Evolutionary conservation across 1,140 invertebrate species (phyloP).

Genomic region (Globodera rostochiensis): DNA sequence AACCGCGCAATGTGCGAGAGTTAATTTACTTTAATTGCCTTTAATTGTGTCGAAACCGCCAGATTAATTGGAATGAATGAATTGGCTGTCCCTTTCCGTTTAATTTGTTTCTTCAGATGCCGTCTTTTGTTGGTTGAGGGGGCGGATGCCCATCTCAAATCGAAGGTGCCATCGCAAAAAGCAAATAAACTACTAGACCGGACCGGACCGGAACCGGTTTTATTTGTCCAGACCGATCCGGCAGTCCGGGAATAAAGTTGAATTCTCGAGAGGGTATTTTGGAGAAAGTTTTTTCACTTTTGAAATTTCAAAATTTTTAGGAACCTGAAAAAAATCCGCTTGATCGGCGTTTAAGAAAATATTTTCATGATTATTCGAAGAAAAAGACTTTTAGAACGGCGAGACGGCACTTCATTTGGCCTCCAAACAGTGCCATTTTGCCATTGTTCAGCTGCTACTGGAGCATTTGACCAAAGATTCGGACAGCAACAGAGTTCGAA

Average conservation of each 20-base stretch:
- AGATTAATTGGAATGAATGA: not conserved
- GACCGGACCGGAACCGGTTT: too few species aligned
- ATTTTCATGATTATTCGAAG: not conserved
- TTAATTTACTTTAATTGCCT: not conserved
- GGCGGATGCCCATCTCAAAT: conserved; percentile 65
- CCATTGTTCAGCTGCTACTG: conserved; percentile 67
- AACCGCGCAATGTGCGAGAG: conserved; percentile 64
- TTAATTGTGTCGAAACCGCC: not conserved
- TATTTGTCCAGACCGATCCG: too few species aligned
- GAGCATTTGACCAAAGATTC: conserved; percentile 53
- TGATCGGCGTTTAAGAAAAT: too few species aligned
- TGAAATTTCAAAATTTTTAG: too few species aligned
- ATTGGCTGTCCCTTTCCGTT: not conserved
- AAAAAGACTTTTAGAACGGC: conserved; percentile 77
- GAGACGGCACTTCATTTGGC: conserved; percentile 70
- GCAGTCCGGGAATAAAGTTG: too few species aligned
- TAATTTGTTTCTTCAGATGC: conserved; percentile 41
- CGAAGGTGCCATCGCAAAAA: conserved; percentile 40
- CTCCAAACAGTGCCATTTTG: conserved; percentile 69
- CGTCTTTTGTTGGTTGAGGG: conserved; percentile 67
- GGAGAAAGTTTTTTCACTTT: too few species aligned
- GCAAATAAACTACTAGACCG: too few species aligned
- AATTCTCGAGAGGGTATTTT: too few species aligned
- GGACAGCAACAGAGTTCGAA: conserved; percentile 44
- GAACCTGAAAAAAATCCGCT: too few species aligned